phyloP scores from a whole-genome alignment of 2,797 vertebrate genomes.

The Enteromius thamalakanensis region DNA sequence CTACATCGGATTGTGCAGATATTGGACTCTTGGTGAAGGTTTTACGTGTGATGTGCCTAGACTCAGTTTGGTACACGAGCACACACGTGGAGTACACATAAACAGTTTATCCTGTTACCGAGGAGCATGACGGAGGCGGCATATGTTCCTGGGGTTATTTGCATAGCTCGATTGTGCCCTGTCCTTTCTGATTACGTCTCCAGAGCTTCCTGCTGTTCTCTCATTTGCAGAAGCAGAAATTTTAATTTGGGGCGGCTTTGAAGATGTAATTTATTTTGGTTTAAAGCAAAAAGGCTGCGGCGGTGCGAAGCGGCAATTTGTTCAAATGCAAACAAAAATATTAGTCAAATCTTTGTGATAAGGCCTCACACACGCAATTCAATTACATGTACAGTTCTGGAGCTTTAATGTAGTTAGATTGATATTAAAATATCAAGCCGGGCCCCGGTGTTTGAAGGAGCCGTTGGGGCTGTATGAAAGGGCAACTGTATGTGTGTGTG shows the following conservation, averaged over 20 bases:
- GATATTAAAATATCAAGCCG: constrained; percentile 52
- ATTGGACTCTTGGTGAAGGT: constrained; percentile 17
- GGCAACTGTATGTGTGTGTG: constrained; percentile 32
- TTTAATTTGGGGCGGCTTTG: constrained; percentile 71
- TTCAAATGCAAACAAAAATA: constrained; percentile 47
- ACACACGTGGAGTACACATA: constrained; percentile 45
- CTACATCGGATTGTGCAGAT: constrained; percentile 2
- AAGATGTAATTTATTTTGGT: constrained; percentile 61
- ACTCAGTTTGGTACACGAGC: constrained; percentile 22
- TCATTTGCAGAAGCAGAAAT: constrained; percentile 64
- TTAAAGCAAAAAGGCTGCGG: constrained; percentile 45
- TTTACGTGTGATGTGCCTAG: constrained; percentile 7
- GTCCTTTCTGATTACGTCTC: constrained; percentile 77
- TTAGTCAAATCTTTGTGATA: constrained; percentile 52
- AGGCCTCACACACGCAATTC: constrained; percentile 54
- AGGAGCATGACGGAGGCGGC: constrained; percentile 55
- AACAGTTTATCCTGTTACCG: constrained; percentile 64
- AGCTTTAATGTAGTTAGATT: constrained; percentile 54
- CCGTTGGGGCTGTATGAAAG: constrained; percentile 7
- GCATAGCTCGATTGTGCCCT: constrained; percentile 71
- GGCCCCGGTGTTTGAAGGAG: constrained; percentile 23
- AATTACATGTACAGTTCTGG: constrained; percentile 55
- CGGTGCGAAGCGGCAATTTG: constrained; percentile 46
- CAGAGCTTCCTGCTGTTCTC: constrained; percentile 70
- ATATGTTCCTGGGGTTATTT: constrained; percentile 73